A percentile compares a stretch with the other conserved stretches of the same genome.
phyloP scores from a whole-genome alignment of 2,888 invertebrate genomes.

The Lomographa bimaculata region DNA sequence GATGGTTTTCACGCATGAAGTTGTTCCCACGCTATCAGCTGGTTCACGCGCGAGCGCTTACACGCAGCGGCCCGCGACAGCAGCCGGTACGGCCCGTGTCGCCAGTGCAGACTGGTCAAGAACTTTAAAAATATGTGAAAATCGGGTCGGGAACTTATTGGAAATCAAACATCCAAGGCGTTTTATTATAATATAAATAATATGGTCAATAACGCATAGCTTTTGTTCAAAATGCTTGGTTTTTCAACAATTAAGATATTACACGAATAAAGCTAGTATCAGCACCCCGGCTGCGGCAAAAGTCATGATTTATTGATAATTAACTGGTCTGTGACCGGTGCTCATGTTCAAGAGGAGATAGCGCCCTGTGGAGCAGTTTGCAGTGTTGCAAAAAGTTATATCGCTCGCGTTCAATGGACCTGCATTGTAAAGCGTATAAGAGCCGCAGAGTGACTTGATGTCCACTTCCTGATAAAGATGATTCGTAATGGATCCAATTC shows the following conservation, averaged over 20 bases:
- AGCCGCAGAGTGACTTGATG: conserved; percentile 33
- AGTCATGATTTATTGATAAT: conserved; percentile 61
- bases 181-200: too few relatives aligned
- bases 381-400: conserved; percentile 57
- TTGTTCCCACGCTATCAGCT: conserved; percentile 77
- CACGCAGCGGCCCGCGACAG: conserved; percentile 55
- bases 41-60: conserved; percentile 67
- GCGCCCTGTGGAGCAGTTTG: conserved; percentile 60
- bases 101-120: conserved; percentile 42
- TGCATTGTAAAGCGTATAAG: conserved; percentile 26
- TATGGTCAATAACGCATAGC: too few relatives aligned
- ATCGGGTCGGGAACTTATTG: too few relatives aligned
- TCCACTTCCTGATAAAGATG: conserved; percentile 29
- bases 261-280: too few relatives aligned
- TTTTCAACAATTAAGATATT: too few relatives aligned
- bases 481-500: conserved; percentile 32
- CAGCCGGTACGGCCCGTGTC: conserved; percentile 46
- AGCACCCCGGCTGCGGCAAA: conserved; percentile 47
- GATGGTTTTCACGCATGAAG: conserved; percentile 51
- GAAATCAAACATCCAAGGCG: too few relatives aligned
- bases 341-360: conserved; percentile 42
- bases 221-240: too few relatives aligned
- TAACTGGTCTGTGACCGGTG: conserved; percentile 46
- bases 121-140: too few relatives aligned
- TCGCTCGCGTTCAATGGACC: conserved; percentile 38